Conservation (phyloP, 2,888 invertebrate genomes). For the Molanna angustata region DNA sequence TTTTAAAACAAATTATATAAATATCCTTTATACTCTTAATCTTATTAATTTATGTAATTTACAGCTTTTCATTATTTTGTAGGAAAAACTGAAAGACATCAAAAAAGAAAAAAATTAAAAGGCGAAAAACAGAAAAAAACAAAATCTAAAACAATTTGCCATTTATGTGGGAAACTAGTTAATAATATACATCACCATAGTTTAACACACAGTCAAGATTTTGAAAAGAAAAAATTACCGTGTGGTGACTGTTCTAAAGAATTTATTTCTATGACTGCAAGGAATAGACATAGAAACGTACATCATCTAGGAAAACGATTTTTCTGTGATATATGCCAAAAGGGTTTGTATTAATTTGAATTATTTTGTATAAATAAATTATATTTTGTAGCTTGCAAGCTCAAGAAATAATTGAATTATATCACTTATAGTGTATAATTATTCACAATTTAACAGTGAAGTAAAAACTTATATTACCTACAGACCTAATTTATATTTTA, state of each 20-base stretch:
- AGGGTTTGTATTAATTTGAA: conserved; percentile 37
- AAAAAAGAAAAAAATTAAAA: background rate
- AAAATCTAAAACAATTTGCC: conserved; percentile 12
- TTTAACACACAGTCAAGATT: conserved; percentile 11
- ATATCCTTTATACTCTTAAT: no score
- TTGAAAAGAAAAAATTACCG: conserved; percentile 2
- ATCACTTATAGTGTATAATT: no score
- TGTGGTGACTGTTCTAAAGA: conserved; percentile 6
- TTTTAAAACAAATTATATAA: no score
- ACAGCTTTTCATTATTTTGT: no score
- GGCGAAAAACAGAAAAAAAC: background rate
- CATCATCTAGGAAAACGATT: conserved; percentile 45
- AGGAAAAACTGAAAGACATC: no score
- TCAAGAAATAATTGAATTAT: no score
- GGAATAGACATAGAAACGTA: conserved; percentile 41
- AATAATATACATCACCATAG: conserved; percentile 15
- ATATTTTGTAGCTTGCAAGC: no score
- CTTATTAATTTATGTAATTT: no score
- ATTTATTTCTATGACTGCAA: conserved; percentile 35
- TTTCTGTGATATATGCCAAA: conserved; percentile 45
- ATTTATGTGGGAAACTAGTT: conserved; percentile 26
- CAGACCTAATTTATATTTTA: background rate
- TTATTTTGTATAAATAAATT: background rate
- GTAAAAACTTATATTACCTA: background rate
- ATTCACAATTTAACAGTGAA: no score